Conservation (phyloP, 2,113 vertebrate genomes). For the Hyla sarda region DNA sequence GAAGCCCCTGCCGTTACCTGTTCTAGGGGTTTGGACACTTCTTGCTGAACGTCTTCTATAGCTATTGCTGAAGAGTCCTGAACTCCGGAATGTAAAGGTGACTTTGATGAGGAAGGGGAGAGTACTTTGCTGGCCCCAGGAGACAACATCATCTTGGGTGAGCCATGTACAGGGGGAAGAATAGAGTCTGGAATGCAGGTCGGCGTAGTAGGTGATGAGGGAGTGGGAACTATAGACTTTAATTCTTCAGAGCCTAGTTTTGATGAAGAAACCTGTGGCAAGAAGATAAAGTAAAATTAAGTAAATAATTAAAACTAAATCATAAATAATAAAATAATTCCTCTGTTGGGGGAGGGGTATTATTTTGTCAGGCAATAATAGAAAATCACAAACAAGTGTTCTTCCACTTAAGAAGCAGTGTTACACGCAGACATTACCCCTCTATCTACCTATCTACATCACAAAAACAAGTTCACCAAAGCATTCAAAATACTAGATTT, state of each 20-base stretch:
- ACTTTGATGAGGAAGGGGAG: constrained; percentile 74
- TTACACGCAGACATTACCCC: too few species aligned
- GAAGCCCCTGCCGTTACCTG: constrained; percentile 32
- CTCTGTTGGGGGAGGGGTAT: too few species aligned
- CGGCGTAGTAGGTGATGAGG: constrained; percentile 69
- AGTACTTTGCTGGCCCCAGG: constrained; percentile 61
- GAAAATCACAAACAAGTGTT: too few species aligned
- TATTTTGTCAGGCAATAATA: too few species aligned
- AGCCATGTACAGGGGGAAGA: constrained; percentile 64
- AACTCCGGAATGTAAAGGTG: constrained; percentile 68
- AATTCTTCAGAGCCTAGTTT: constrained; percentile 65
- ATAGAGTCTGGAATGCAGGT: constrained; percentile 65
- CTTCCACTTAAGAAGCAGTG: too few species aligned
- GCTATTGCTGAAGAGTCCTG: constrained; percentile 68
- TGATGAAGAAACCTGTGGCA: constrained; percentile 69
- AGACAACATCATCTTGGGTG: constrained; percentile 69
- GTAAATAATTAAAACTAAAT: neutral
- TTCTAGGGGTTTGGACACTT: constrained; percentile 41
- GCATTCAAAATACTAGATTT: neutral
- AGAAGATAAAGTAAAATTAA: constrained; percentile 25
- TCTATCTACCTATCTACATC: too few species aligned
- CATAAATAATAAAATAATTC: too few species aligned
- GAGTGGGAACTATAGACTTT: constrained; percentile 72
- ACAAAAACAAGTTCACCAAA: neutral
- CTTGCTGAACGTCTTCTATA: constrained; percentile 26